phyloP scores from a whole-genome alignment of 35 echinoderm and acorn worm genomes.

The Heliocidaris tuberculata region DNA sequence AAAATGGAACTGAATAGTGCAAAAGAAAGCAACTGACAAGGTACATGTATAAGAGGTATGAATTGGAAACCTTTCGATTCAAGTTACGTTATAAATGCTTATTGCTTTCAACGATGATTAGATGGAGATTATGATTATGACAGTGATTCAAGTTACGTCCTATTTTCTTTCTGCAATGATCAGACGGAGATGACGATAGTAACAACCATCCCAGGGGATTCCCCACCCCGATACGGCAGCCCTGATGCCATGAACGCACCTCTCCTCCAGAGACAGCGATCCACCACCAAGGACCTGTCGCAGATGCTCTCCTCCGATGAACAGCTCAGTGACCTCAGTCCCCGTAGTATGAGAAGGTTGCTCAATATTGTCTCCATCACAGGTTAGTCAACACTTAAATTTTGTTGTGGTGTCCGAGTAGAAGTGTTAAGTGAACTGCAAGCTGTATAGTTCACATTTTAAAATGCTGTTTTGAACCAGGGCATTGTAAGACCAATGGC shows the following conservation, averaged over 20 bases:
- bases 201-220: conserved; percentile 31
- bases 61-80: no score
- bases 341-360: conserved; percentile 90
- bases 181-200: conserved; percentile 49
- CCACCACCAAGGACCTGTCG: conserved; percentile 82
- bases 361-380: conserved; percentile 99
- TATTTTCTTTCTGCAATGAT: neutral
- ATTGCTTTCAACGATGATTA: no score
- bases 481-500: no score
- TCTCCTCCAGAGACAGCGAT: conserved; percentile 22
- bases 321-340: conserved; percentile 97
- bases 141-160: neutral
- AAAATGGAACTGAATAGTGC: no score
- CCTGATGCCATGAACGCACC: conserved; percentile 41
- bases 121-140: no score
- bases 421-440: neutral
- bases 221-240: conserved; percentile 20
- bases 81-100: no score
- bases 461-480: no score
- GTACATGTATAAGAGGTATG: no score
- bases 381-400: conserved; percentile 49
- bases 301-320: conserved; percentile 86
- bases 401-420: neutral
- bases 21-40: no score
- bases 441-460: no score